Conservation (phyloP, 2,797 vertebrate genomes). For the Melanotaenia trifasciata region DNA sequence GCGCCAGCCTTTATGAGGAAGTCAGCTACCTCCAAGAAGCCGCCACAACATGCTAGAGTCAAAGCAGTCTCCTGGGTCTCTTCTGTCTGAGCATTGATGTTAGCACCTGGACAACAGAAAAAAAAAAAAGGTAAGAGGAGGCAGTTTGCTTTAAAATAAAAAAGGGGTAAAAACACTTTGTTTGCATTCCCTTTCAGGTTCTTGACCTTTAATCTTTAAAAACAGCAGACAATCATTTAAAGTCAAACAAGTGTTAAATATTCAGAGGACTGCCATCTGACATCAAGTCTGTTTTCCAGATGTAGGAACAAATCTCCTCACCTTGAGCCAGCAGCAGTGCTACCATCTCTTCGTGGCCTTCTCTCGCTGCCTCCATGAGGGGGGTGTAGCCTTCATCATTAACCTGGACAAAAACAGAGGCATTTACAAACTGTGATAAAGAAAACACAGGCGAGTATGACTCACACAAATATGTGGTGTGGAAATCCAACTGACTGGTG, state of each 20-base stretch:
- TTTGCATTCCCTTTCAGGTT: background rate
- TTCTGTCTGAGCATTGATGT: conserved; percentile 99
- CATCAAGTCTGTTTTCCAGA: conserved; percentile 6
- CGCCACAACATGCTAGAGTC: conserved; percentile 97
- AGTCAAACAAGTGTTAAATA: background rate
- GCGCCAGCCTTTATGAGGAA: conserved; percentile 98
- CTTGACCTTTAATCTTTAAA: background rate
- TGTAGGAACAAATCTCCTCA: conserved; percentile 53
- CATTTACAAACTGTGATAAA: conserved; percentile 14
- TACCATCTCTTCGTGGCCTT: conserved; percentile 99
- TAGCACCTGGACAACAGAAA: conserved; percentile 86
- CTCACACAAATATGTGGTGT: background rate
- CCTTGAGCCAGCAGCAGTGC: conserved; percentile 97
- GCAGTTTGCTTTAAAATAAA: background rate
- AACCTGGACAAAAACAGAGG: conserved; percentile 78
- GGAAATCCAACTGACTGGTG: background rate
- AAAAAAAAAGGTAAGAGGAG: background rate
- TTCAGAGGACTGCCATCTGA: background rate
- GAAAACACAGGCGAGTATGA: conserved; percentile 11
- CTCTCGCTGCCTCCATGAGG: conserved; percentile 97
- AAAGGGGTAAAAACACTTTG: background rate
- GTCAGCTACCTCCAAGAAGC: conserved; percentile 98
- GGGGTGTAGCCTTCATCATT: conserved; percentile 99
- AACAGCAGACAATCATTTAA: background rate
- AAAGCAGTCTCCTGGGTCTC: conserved; percentile 98